Percentiles rank a stretch among this genome's conserved stretches.
These are phyloP conservation scores for Ailuropoda melanoleuca DNA, from an alignment of 2,113 vertebrate genomes.

Conservation along the genomic window DNA sequence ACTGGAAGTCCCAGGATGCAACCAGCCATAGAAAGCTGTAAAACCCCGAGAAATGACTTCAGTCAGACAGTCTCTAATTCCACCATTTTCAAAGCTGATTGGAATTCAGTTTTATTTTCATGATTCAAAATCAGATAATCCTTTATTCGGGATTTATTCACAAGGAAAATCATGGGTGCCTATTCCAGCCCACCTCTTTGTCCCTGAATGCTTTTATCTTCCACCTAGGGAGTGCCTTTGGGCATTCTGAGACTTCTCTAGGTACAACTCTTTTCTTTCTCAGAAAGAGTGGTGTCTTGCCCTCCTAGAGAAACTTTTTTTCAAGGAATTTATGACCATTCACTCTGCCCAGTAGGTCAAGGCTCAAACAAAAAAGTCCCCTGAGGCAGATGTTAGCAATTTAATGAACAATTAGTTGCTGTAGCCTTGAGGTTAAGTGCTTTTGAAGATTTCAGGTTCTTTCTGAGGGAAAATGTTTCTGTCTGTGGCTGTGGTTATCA, in stretches of 20 bases:
- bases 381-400: not conserved
- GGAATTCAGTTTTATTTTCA: not conserved
- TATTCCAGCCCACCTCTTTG: too few species aligned
- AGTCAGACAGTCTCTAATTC: not conserved
- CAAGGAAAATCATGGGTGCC: not conserved
- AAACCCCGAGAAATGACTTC: not conserved
- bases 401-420: not conserved
- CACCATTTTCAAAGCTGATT: not conserved
- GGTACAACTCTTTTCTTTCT: not conserved
- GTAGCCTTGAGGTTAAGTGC: not conserved
- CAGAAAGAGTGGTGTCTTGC: not conserved
- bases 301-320: not conserved
- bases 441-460: not conserved
- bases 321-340: not conserved
- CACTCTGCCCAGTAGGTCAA: not conserved
- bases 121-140: not conserved
- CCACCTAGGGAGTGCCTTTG: not conserved
- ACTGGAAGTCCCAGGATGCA: not conserved
- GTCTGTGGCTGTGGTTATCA: not conserved
- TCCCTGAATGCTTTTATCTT: not conserved
- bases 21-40: not conserved
- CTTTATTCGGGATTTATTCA: not conserved
- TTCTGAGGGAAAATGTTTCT: not conserved
- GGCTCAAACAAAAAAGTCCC: not conserved
- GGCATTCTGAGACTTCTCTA: not conserved